Evolutionary conservation across 2,888 invertebrate species (phyloP), one percentile per base, ranked within the genome.

Genomic region (Phytoseiulus persimilis): DNA sequence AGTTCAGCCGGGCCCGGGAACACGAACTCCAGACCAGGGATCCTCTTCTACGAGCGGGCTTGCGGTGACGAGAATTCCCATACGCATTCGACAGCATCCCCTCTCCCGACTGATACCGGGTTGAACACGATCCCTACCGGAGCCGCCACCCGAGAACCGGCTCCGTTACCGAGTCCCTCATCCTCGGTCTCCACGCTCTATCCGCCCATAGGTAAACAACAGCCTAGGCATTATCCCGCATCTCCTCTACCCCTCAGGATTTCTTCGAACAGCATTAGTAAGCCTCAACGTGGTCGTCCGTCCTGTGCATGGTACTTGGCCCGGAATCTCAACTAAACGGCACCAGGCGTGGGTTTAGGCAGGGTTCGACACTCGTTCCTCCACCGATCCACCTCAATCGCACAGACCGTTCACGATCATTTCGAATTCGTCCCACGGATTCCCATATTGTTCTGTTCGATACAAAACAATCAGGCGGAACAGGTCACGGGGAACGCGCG

Each of bases 1-100:
- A 90, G 90, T 11, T 91, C 91, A 83, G 91, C 91, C 28, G 91
- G 91, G 28, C 90, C 90, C 2, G 90, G 90, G 28, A 91, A 91
- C 3, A 90, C 91, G 11, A 91, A 91, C 45, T 89, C 89, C 2
- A 90, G 91, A 5, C 91, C 91, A 14, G 91, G 91, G 31, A 90
- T 91, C 0, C 90, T 91, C 0, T 91, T 91, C 89, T 91, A 91
- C 39, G 91, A 91, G 83, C 90, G 91, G 31, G 90, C 90, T 87
- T 91, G 91, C 89, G 90, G 18, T 2, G 83, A 83, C 31, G 31
- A 83, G 18, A 83, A 31, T 28, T 39, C 89, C 18, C 84, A 83
- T 31, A 87, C 87, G 39, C 39, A 39, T n/a, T 87, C 87, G n/a
- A 87, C 87, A n/a, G 31, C 23, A 87, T 87, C 87, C n/a, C 87